Percentiles rank a stretch among this genome's conserved stretches.
Evolutionary conservation across 2,888 invertebrate species (phyloP).

Genomic region (Limnephilus marmoratus): DNA sequence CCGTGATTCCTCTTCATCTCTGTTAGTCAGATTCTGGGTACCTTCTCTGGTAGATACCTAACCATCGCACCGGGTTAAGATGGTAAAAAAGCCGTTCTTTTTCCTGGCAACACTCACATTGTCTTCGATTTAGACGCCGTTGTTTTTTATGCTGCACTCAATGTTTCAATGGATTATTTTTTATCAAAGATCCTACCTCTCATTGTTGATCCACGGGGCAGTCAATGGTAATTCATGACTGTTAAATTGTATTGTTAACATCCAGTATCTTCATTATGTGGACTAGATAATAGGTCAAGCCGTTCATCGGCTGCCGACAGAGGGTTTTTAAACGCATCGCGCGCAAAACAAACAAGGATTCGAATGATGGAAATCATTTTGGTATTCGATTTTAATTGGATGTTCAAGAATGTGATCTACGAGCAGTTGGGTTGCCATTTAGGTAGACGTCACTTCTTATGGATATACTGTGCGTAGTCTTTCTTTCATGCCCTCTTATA

Average conservation of each 20-base stretch:
- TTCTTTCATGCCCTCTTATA: background rate
- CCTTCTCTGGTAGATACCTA: background rate
- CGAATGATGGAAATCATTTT: conserved; percentile 15
- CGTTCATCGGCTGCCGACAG: conserved; percentile 53
- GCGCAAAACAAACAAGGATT: conserved; percentile 49
- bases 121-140: conserved; percentile 56
- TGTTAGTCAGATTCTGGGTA: background rate
- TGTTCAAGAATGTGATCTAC: background rate
- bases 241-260: conserved; percentile 62
- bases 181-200: conserved; percentile 47
- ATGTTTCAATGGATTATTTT: conserved; percentile 53
- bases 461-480: background rate
- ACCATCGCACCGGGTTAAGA: background rate
- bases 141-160: conserved; percentile 55
- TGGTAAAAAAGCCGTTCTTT: conserved; percentile 17
- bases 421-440: background rate
- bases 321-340: conserved; percentile 34
- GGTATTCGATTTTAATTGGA: conserved; percentile 31
- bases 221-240: conserved; percentile 63
- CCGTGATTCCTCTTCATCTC: conserved; percentile 57
- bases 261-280: conserved; percentile 61
- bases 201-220: conserved; percentile 47
- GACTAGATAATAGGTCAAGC: conserved; percentile 57
- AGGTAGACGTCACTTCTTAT: background rate
- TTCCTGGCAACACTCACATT: conserved; percentile 49